Evolutionary conservation across 2,113 vertebrate genomes (phyloP).

Genomic region (Paralichthys olivaceus): DNA sequence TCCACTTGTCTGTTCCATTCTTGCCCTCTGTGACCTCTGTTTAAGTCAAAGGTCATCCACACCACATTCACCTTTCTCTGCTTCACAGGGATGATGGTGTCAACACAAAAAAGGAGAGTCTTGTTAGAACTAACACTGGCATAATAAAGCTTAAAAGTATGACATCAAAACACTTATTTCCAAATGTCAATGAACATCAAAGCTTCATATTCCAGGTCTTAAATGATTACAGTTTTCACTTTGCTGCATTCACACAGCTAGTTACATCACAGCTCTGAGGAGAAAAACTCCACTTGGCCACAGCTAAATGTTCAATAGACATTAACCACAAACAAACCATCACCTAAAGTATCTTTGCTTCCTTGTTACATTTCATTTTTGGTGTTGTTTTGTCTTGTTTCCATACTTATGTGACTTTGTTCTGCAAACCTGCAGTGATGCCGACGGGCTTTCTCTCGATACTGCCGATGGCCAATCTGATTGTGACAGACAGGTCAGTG

Average conservation of each 20-base stretch:
- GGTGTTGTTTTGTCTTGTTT: not conserved
- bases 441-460: no score
- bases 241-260: not conserved
- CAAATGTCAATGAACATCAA: no score
- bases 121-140: not conserved
- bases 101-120: not conserved
- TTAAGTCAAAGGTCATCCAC: conserved; percentile 56
- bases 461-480: no score
- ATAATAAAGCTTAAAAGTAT: not conserved
- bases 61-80: conserved; percentile 51
- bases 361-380: no score
- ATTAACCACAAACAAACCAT: no score
- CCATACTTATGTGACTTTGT: not conserved
- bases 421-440: not conserved
- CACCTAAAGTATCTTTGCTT: not conserved
- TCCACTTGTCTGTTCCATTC: no score
- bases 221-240: not conserved
- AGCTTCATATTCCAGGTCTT: no score
- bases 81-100: not conserved
- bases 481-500: no score
- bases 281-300: not conserved
- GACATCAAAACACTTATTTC: no score
- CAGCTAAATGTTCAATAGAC: not conserved
- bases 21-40: conserved; percentile 30
- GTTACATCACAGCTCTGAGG: not conserved